Base-by-base conservation (phyloP, 2,113 vertebrate species). In the Parotia lawesii region DNA sequence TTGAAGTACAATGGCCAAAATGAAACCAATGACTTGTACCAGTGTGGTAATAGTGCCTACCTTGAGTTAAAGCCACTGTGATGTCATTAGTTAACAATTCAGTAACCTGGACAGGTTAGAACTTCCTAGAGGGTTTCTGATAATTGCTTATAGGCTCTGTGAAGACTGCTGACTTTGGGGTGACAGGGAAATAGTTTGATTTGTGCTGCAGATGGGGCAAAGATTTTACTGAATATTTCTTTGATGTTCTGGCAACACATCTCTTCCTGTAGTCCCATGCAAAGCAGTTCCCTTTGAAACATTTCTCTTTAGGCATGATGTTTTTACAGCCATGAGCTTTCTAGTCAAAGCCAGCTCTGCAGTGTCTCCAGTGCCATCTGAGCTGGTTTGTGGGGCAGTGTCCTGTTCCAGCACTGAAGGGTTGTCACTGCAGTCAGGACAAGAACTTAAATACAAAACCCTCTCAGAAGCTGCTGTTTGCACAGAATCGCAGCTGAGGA, bases 1-100 rank as follows among this genome's bases (percentile, higher is more conserved):
- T 0, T 35, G 62, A 37, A 58, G 25, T 54, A 10, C n/a, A 48
- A 0, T 14, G 12, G 10, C 31, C 10, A 2, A 12, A 77, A 70
- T n/a, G 35, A 22, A 66, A 54, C 5, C 4, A 4, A 1, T 61
- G 15, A n/a, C 29, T 67, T 3, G 2, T 15, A 11, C 11, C 0
- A 9, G 38, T 47, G 40, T 51, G 27, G 15, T 28, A 22, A 5
- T 33, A 38, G 21, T 45, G 27, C 23, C 40, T 72, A 0, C 9
- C 25, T 58, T 51, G 54, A 77, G 33, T 44, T 73, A 81, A 80
- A 53, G 21, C 20, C 66, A 21, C 35, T 44, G 57, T 64, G 31
- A 21, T 28, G 6, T 24, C 12, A 3, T 83, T 53, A 48, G 29
- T 61, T 50, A 75, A 22, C 35, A 33, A 15, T 33, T 81, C 24